Conservation (phyloP, 2,888 invertebrate genomes). For the Tetheella fluctuosa region DNA sequence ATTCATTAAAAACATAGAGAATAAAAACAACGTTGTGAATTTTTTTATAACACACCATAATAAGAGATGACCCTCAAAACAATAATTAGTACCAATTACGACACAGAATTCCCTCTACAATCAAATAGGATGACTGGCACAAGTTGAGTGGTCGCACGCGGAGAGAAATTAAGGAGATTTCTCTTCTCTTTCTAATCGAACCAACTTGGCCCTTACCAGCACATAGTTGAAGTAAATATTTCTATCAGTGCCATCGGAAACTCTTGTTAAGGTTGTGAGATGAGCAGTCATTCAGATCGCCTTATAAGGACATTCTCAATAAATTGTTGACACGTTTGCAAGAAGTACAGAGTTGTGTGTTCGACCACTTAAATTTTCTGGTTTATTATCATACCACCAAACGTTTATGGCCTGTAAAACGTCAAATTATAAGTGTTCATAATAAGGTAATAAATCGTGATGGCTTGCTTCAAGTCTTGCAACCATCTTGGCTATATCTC, state of each 20-base stretch:
- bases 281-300: conserved; percentile 37
- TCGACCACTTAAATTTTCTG: conserved; percentile 22
- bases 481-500: conserved; percentile 22
- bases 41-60: conserved; percentile 51
- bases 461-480: conserved; percentile 31
- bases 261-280: conserved; percentile 45
- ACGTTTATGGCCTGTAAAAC: conserved; percentile 42
- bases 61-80: conserved; percentile 67
- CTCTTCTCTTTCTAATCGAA: conserved; percentile 50
- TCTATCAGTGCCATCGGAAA: conserved; percentile 53
- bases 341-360: conserved; percentile 24
- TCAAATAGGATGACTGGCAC: conserved; percentile 81
- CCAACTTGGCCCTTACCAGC: conserved; percentile 45
- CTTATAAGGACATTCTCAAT: neutral
- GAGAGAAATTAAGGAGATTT: conserved; percentile 64
- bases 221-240: conserved; percentile 39
- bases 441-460: conserved; percentile 41
- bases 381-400: conserved; percentile 43
- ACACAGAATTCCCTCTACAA: conserved; percentile 73
- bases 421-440: conserved; percentile 44
- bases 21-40: conserved; percentile 38
- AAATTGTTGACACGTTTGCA: conserved; percentile 16
- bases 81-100: conserved; percentile 81
- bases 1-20: conserved; percentile 38
- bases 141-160: conserved; percentile 77